Conservation (phyloP, 2,797 vertebrate species). For the Yasuhikotakia modesta region DNA sequence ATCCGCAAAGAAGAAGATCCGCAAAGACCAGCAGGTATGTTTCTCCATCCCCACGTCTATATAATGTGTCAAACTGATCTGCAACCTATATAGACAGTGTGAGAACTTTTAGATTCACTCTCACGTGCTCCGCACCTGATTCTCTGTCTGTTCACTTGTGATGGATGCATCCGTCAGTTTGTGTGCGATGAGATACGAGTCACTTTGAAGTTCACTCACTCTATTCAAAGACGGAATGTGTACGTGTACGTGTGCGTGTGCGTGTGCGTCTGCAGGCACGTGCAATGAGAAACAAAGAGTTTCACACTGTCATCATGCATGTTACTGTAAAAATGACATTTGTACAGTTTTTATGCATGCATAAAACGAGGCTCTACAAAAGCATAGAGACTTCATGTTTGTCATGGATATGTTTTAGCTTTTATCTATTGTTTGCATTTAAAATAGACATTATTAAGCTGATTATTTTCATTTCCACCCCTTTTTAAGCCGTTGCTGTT, state of each 20-base stretch:
- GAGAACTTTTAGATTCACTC: not conserved
- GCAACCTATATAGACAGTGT: not conserved
- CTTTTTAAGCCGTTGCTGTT: too few relatives aligned
- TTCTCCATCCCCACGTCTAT: not conserved
- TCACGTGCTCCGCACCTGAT: not conserved
- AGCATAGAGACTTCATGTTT: too few relatives aligned
- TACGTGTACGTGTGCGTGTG: not conserved
- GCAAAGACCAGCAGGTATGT: slow-evolving; percentile 38
- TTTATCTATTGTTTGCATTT: too few relatives aligned
- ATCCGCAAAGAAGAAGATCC: not conserved
- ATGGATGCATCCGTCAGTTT: not conserved
- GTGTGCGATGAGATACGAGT: not conserved
- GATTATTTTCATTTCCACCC: too few relatives aligned
- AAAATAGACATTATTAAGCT: too few relatives aligned
- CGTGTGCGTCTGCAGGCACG: not conserved
- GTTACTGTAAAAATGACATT: not conserved
- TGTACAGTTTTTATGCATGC: not conserved
- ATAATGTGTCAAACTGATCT: not conserved
- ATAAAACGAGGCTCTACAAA: too few relatives aligned
- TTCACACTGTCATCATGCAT: not conserved
- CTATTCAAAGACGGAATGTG: not conserved
- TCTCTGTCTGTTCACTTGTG: not conserved
- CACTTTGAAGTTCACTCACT: slow-evolving; percentile 20
- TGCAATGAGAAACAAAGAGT: not conserved
- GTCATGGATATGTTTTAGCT: too few relatives aligned